Base-by-base conservation (phyloP, 2,797 vertebrate species). In the Brachyrhaphis roseni region DNA sequence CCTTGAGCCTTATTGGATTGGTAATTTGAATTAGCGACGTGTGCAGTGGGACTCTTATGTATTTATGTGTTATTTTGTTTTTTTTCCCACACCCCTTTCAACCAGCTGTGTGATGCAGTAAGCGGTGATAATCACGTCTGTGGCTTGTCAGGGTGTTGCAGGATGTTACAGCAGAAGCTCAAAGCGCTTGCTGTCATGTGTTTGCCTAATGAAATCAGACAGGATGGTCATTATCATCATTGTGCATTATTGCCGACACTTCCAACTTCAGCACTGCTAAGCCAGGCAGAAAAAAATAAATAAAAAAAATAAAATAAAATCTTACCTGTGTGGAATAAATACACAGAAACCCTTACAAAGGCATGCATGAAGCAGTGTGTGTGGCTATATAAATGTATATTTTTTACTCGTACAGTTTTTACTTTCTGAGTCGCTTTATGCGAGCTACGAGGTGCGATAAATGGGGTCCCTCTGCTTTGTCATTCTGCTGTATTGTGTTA, bases 401-500 rank as follows among this genome's bases (percentile, higher is more conserved):
- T 13, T 41, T 57, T 4, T 47, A 11, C 39, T 57, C n/a, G 26
- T 2, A 4, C 10, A 13, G 3, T 46, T 46, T 80, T 74, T 86
- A 76, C 87, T 90, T 89, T 91, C 85, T 84, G 83, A 84, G 76
- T 82, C 84, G 91, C 80, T 74, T 75, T 84, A 85, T 87, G 46
- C 57, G 49, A 82, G 84, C 86, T 53, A 26, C 73, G 81, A 82
- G 85, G 81, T 84, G 92, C 93, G 92, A 95, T 94, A 92, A 93
- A 95, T 92, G 87, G 87, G 82, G 79, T 87, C 87, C 90, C 84
- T 89, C 84, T 86, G 74, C 71, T 76, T 86, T 90, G 91, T 86
- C 92, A 84, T 91, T 92, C 88, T 92, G 84, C 94, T 93, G 93
- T 93, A 89, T 93, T 94, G 93, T 94, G 91, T 94, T 94, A 88